Evolutionary conservation across 2,113 vertebrate genomes (phyloP).

Genomic region (Amphiprion percula): DNA sequence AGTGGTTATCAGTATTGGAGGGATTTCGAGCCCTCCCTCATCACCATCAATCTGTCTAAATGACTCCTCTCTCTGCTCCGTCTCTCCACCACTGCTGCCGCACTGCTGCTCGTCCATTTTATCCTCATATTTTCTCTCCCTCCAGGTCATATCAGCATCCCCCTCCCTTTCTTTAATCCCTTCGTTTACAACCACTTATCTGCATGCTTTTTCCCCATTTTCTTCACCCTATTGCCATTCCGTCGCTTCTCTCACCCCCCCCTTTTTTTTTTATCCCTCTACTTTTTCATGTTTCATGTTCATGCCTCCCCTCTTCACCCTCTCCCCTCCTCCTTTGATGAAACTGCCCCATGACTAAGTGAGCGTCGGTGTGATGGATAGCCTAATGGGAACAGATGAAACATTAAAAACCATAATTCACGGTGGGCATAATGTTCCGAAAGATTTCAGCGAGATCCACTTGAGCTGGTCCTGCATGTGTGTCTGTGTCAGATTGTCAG

Average conservation of each 20-base stretch:
- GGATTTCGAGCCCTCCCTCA: conserved; percentile 60
- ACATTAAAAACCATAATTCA: conserved; percentile 71
- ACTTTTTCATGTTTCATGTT: neutral
- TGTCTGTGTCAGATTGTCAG: conserved; percentile 32
- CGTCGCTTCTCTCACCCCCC: conserved; percentile 1
- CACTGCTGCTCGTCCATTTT: conserved; percentile 31
- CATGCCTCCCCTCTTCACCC: neutral
- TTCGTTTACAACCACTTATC: conserved; percentile 38
- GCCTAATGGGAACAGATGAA: conserved; percentile 58
- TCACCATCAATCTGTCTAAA: conserved; percentile 75
- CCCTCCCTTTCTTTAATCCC: conserved; percentile 39
- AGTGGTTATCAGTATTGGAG: conserved; percentile 66
- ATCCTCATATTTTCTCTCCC: conserved; percentile 45
- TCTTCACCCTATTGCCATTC: conserved; percentile 6
- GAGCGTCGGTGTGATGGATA: conserved; percentile 60
- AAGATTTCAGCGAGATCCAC: conserved; percentile 34
- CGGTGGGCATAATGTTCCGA: conserved; percentile 46
- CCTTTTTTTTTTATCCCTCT: conserved; percentile 10
- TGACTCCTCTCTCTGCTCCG: conserved; percentile 47
- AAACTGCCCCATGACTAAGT: conserved; percentile 59
- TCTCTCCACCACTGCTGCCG: conserved; percentile 11
- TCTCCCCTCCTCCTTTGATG: conserved; percentile 39
- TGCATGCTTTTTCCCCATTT: neutral
- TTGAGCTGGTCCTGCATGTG: conserved; percentile 18
- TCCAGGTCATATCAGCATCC: conserved; percentile 37